Evolutionary conservation across 92 coral and sea anemone species (phyloP), one percentile per base, ranked within the genome.

Genomic region (Zoanthus sociatus): DNA sequence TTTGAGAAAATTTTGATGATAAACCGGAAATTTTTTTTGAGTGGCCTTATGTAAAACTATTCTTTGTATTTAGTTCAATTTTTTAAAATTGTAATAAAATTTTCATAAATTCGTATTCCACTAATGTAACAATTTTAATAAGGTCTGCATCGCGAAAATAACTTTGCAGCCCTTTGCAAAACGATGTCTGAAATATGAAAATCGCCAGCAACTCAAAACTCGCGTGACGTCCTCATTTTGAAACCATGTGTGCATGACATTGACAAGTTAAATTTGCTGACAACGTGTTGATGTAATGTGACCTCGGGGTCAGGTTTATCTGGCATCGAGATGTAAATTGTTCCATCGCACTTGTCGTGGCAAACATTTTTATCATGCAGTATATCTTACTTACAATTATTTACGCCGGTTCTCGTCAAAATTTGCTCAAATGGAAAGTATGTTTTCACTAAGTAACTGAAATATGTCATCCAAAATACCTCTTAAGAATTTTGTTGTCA

Each of bases 381-480:
- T 17, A 63, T 63, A 21, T 18, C n/a, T 18, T 2, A 17, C 3
- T 63, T 17, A 3, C 4, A 63, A 17, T 63, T 17, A 8, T n/a
- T n/a, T 18, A 17, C 0, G 26, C 10, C n/a, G n/a, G 21, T 7
- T 63, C n/a, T 63, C n/a, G 0, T 3, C 7, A 20, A 63, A 18
- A 63, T n/a, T n/a, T 16, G n/a, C 9, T 63, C 69, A 63, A 63
- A n/a, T 8, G 9, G n/a, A 18, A 63, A 63, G 30, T 63, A 6
- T 17, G 26, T 63, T 63, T 63, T 63, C 30, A 16, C 14, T 3
- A 15, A 12, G 48, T 50, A 7, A 71, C 18, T 74, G 18, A 75
- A 75, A 75, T 18, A 48, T 13, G 26, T n/a, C 20, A 46, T 17
- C 78, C 82, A 77, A 5, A 21, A 54, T 77, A 44, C 82, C 18